Evolutionary conservation across 2,888 invertebrate genomes (phyloP).

Genomic region (Drosophila paramelanica): DNA sequence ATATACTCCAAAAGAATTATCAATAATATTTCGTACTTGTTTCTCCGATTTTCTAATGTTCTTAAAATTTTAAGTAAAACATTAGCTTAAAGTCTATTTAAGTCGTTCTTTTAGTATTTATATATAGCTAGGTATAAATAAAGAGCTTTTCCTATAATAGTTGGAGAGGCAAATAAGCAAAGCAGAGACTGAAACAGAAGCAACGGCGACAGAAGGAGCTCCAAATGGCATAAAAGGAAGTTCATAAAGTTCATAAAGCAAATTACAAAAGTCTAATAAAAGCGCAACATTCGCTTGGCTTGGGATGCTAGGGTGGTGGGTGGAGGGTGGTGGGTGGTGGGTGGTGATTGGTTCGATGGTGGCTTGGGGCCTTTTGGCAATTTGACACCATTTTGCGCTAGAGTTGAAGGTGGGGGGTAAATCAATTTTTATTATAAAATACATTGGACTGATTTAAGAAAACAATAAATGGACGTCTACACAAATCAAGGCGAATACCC

Average conservation of each 20-base stretch:
- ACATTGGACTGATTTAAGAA: constrained; percentile 75
- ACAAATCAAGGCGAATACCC: constrained; percentile 71
- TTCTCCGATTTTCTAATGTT: too few species aligned
- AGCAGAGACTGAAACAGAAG: constrained; percentile 1
- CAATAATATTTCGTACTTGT: too few species aligned
- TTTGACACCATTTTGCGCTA: constrained; percentile 64
- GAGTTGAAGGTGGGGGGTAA: constrained; percentile 24
- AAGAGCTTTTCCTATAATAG: constrained; percentile 7
- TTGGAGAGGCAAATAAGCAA: constrained; percentile 42
- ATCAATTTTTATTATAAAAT: constrained; percentile 79
- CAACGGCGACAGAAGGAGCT: constrained; percentile 7
- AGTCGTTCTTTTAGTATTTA: not conserved
- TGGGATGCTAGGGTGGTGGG: not conserved
- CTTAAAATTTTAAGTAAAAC: too few species aligned
- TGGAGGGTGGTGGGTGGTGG: not conserved
- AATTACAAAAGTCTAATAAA: constrained; percentile 73
- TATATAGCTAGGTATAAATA: constrained; percentile 1
- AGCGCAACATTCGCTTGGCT: constrained; percentile 56
- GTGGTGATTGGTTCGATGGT: not conserved
- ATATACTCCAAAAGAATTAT: too few species aligned
- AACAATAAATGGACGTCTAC: constrained; percentile 71
- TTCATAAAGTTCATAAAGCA: constrained; percentile 80
- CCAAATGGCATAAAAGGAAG: constrained; percentile 61
- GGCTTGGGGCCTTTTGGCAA: constrained; percentile 8
- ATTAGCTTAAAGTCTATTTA: too few species aligned